phyloP scores from a whole-genome alignment of 2,113 vertebrate genomes.

The Dissostichus mawsoni region DNA sequence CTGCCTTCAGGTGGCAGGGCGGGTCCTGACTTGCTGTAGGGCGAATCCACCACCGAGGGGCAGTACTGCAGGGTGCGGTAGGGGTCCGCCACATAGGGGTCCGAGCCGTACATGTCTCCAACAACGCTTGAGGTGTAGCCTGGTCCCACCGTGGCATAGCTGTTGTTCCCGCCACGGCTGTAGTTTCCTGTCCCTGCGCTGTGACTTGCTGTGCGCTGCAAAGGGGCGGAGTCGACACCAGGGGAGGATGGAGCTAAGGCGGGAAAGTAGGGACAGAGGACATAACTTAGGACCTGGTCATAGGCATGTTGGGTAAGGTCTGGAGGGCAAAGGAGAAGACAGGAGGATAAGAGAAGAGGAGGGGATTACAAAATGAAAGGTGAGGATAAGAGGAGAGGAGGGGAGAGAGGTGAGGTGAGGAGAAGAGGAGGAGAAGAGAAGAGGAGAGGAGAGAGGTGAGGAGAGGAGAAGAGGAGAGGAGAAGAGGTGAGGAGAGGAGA shows the following conservation, averaged over 20 bases:
- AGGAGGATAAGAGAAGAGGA: background rate
- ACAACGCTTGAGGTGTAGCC: slow-evolving; percentile 90
- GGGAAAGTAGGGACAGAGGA: slow-evolving; percentile 99
- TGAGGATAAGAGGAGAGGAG: background rate
- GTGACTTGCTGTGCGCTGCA: slow-evolving; percentile 98
- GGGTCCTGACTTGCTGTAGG: slow-evolving; percentile 99
- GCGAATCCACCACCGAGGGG: slow-evolving; percentile 97
- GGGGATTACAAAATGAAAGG: background rate
- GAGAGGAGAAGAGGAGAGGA: background rate
- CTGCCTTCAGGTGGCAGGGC: slow-evolving; percentile 96
- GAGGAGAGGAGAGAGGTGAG: background rate
- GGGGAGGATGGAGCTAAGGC: slow-evolving; percentile 99
- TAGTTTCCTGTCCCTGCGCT: slow-evolving; percentile 89
- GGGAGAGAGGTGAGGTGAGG: background rate
- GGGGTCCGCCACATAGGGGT: slow-evolving; percentile 93
- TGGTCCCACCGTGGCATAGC: slow-evolving; percentile 85
- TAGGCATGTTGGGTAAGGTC: slow-evolving; percentile 93
- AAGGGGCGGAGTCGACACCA: slow-evolving; percentile 98
- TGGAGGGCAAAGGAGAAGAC: slow-evolving; percentile 74
- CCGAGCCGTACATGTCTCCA: slow-evolving; percentile 76
- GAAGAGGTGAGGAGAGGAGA: too few relatives aligned
- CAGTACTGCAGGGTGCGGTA: slow-evolving; percentile 99
- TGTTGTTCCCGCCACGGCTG: slow-evolving; percentile 79
- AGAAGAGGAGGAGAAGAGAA: background rate
- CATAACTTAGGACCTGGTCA: slow-evolving; percentile 97